Base-by-base conservation (phyloP, 2,113 vertebrate genomes). In the Pelecanus crispus region DNA sequence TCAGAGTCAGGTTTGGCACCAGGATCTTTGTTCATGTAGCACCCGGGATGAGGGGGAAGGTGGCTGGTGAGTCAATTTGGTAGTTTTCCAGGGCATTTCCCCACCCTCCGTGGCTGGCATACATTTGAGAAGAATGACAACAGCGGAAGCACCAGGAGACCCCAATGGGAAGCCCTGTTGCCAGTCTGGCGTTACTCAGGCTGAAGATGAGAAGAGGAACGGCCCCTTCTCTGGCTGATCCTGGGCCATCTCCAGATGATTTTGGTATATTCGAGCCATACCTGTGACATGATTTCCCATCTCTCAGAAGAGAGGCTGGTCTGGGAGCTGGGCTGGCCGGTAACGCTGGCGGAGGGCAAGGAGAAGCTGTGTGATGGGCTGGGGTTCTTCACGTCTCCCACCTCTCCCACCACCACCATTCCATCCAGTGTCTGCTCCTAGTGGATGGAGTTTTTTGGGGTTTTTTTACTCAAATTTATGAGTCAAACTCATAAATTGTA, bases 401-500 rank as follows among this genome's bases (percentile, higher is more conserved):
- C 20, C 55, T 78, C 40, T 40, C 10, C 53, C 42, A 29, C 32
- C 63, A 67, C 11, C 55, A 6, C 72, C 4, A 2, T 38, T 25
- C 4, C 1, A 20, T 3, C n/a, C 65, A 70, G 7, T 5, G 0
- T 26, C 26, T 49, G 18, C 72, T 77, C 49, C 84, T 22, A 4
- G 42, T n/a, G n/a, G n/a, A n/a, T n/a, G n/a, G n/a, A n/a, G n/a
- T n/a, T n/a, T n/a, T n/a, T n/a, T n/a, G n/a, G n/a, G n/a, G n/a
- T n/a, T n/a, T n/a, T n/a, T n/a, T n/a, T n/a, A n/a, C n/a, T n/a
- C n/a, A n/a, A n/a, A n/a, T n/a, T n/a, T n/a, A n/a, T n/a, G n/a
- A 89, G 94, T 91, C 90, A 56, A 59, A 45, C 67, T 53, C 94
- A 62, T 92, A 81, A 92, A 90, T 87, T 70, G 92, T 78, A 87